These are phyloP conservation scores for Temnothorax rugatulus DNA, from an alignment of 2,888 invertebrate species.

Conservation along the genomic window DNA sequence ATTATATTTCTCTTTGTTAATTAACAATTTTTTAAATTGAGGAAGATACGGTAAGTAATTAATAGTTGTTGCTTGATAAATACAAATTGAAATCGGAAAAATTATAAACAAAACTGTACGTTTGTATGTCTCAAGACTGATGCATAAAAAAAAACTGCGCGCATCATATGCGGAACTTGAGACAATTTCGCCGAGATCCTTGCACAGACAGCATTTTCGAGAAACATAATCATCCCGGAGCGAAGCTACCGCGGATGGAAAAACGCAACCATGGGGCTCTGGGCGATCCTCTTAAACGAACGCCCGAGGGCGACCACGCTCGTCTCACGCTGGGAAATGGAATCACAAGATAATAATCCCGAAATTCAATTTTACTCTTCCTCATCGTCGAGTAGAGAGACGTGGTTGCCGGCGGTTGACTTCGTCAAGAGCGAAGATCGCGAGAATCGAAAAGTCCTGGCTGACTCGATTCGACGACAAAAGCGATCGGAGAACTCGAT, in stretches of 20 bases:
- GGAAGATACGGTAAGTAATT: not conserved
- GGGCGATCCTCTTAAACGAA: slow-evolving; percentile 45
- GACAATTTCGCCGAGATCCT: slow-evolving; percentile 10
- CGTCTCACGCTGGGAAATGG: slow-evolving; percentile 53
- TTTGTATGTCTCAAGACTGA: not conserved
- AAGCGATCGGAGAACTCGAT: not conserved
- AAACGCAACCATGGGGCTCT: slow-evolving; percentile 4
- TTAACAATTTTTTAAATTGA: not conserved
- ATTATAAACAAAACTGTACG: not conserved
- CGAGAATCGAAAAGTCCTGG: not conserved
- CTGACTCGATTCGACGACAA: slow-evolving; percentile 1
- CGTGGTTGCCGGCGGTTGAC: slow-evolving; percentile 15
- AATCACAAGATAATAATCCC: slow-evolving; percentile 63
- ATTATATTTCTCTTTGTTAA: not conserved
- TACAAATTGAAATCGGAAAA: not conserved
- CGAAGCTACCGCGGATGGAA: slow-evolving; percentile 13
- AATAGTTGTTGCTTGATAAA: not conserved
- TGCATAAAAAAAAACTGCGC: not conserved
- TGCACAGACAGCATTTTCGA: not conserved
- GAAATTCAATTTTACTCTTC: slow-evolving; percentile 54
- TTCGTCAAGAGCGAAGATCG: slow-evolving; percentile 22
- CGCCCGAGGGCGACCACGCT: slow-evolving; percentile 35
- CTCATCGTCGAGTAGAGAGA: slow-evolving; percentile 17
- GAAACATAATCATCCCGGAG: slow-evolving; percentile 15
- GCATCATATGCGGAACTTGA: not conserved